These are phyloP conservation scores for Pelobates fuscus DNA, from an alignment of 2,113 vertebrate species.

Conservation along the genomic window DNA sequence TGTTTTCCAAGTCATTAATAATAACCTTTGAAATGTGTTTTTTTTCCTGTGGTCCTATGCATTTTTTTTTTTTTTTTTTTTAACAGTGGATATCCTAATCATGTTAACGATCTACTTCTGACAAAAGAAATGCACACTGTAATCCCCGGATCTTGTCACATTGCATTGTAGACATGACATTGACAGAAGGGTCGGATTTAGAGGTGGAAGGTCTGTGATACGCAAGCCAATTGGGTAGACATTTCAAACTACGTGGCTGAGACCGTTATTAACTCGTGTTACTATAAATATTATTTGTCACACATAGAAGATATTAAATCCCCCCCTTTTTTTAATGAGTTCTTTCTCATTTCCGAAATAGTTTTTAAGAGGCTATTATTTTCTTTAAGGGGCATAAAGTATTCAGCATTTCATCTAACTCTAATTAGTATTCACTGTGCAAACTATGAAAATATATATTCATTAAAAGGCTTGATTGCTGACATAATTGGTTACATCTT, in stretches of 20 bases:
- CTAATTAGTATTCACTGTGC: no score
- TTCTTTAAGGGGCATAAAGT: no score
- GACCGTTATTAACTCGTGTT: not conserved
- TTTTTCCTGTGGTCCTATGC: conserved; percentile 12
- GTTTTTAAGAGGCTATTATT: no score
- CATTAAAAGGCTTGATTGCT: no score
- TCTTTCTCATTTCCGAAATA: not conserved
- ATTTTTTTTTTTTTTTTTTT: conserved; percentile 13
- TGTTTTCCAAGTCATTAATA: not conserved
- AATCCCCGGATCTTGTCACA: conserved; percentile 26
- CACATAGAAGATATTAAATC: not conserved
- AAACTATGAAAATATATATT: no score
- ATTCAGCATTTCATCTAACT: no score
- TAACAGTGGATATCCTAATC: conserved; percentile 20
- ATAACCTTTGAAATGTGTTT: not conserved
- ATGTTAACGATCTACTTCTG: conserved; percentile 25
- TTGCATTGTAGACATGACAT: not conserved
- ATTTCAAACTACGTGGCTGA: not conserved
- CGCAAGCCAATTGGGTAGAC: not conserved
- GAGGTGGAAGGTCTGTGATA: conserved; percentile 11
- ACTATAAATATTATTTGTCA: not conserved
- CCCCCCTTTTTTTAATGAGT: not conserved
- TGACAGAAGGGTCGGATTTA: not conserved
- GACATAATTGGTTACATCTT: no score
- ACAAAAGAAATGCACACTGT: conserved; percentile 1